Evolutionary conservation across 2,797 vertebrate species (phyloP).

Genomic region (Odontamblyopus lacepedii): DNA sequence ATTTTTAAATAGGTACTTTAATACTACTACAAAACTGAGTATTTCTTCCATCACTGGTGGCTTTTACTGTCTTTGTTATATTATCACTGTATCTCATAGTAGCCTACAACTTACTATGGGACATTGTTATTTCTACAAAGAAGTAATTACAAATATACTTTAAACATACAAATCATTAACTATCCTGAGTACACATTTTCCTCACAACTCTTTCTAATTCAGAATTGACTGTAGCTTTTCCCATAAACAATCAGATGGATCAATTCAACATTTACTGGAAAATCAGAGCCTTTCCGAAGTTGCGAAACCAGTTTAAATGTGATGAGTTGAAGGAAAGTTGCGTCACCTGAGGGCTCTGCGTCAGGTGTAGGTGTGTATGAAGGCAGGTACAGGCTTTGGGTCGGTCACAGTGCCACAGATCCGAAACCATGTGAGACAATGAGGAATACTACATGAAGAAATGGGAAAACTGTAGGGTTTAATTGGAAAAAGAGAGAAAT

Average conservation of each 20-base stretch:
- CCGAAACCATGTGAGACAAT: slow-evolving; percentile 18
- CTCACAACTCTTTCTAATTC: no score
- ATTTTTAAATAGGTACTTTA: no score
- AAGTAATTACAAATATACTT: no score
- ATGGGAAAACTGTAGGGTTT: background rate
- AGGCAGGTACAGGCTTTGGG: slow-evolving; percentile 53
- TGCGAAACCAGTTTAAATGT: background rate
- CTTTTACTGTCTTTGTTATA: no score
- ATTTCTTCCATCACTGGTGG: no score
- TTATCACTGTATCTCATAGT: no score
- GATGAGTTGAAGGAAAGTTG: slow-evolving; percentile 24
- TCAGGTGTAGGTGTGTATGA: slow-evolving; percentile 61
- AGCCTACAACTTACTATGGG: no score
- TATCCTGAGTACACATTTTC: background rate
- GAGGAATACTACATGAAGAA: slow-evolving; percentile 28
- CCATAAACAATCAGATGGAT: background rate
- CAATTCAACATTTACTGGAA: background rate
- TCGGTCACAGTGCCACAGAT: slow-evolving; percentile 19
- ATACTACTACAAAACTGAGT: no score
- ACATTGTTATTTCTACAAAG: no score
- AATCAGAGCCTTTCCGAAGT: background rate
- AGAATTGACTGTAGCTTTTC: background rate
- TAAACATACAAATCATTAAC: background rate
- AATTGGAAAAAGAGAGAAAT: background rate
- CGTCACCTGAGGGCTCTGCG: slow-evolving; percentile 18